These are phyloP conservation scores for Conopomorpha cramerella DNA, from an alignment of 1,140 invertebrate species.

Conservation along the genomic window DNA sequence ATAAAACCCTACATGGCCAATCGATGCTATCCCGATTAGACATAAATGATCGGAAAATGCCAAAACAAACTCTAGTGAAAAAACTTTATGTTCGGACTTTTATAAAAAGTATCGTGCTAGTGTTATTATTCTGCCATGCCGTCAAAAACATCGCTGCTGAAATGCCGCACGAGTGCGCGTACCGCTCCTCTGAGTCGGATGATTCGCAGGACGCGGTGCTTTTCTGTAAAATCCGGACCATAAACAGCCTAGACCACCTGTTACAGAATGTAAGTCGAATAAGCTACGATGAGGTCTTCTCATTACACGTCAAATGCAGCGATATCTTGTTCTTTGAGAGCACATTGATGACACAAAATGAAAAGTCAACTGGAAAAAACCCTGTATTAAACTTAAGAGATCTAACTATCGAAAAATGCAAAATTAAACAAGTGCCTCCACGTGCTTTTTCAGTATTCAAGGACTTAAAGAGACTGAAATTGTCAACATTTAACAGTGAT, in stretches of 20 bases:
- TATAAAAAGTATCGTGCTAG: slow-evolving; percentile 44
- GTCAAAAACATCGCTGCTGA: slow-evolving; percentile 31
- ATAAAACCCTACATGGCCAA: slow-evolving; percentile 43
- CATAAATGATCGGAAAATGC: slow-evolving; percentile 43
- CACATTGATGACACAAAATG: slow-evolving; percentile 54
- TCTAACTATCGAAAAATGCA: slow-evolving; percentile 77
- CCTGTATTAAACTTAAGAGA: slow-evolving; percentile 64
- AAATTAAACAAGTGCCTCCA: slow-evolving; percentile 73
- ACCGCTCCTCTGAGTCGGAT: slow-evolving; percentile 41
- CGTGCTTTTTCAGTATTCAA: slow-evolving; percentile 69
- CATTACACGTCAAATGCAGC: slow-evolving; percentile 75
- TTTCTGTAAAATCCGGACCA: slow-evolving; percentile 52
- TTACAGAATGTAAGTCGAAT: slow-evolving; percentile 45
- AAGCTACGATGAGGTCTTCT: slow-evolving; percentile 60
- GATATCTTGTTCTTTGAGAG: slow-evolving; percentile 82
- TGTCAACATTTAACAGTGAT: slow-evolving; percentile 79
- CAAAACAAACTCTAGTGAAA: slow-evolving; percentile 42
- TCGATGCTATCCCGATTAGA: slow-evolving; percentile 11
- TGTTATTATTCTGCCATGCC: slow-evolving; percentile 48
- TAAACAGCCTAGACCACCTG: slow-evolving; percentile 48
- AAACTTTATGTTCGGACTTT: slow-evolving; percentile 41
- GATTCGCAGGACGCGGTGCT: slow-evolving; percentile 43
- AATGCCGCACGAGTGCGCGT: slow-evolving; percentile 52
- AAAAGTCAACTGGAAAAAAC: slow-evolving; percentile 34
- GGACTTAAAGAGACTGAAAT: slow-evolving; percentile 68